Base-by-base conservation (phyloP, 1,140 invertebrate genomes). In the Drosophila prosaltans region DNA sequence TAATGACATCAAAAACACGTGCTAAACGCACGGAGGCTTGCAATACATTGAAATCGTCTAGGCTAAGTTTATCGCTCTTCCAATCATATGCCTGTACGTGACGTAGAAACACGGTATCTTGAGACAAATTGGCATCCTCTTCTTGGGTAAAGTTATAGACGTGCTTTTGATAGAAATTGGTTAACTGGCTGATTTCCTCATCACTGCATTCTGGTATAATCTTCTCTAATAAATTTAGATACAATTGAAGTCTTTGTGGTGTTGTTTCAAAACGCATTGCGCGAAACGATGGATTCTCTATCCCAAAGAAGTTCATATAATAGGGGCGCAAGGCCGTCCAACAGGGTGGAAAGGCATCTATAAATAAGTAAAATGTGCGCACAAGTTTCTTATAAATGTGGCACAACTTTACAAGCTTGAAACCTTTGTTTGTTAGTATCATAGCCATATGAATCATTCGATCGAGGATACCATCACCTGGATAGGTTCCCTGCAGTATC, bases 251-350 rank as follows among this genome's bases (percentile, higher is more conserved):
- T 57, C 80, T 89, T n/a, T 80, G 76, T 1, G 72, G 58, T 2
- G 21, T 3, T 0, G 55, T 51, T 0, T 55, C 26, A 1, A 32
- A 11, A 1, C 63, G 68, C 1, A 0, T 11, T 7, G 28, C 57
- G 3, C 67, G 32, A 2, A 4, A 2, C 0, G 43, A 6, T 1
- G 60, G 8, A 59, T 28, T 62, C 6, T 26, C 39, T 10, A 85
- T 9, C 8, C 71, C 71, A n/a, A 85, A 39, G 3, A 85, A 85
- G 48, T 85, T 80, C 4, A 85, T 28, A 11, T 85, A 85, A 39
- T 81, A 85, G 1, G 81, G 81, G n/a, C 83, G 84, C 54, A 86
- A 11, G 5, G 69, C 80, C 6, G 83, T 83, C 83, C 83, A 86
- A 48, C 83, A 86, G 26, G 83, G 83, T 9, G 83, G 83, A 55